Conservation (phyloP, 2,797 vertebrate species). For the Anableps anableps region DNA sequence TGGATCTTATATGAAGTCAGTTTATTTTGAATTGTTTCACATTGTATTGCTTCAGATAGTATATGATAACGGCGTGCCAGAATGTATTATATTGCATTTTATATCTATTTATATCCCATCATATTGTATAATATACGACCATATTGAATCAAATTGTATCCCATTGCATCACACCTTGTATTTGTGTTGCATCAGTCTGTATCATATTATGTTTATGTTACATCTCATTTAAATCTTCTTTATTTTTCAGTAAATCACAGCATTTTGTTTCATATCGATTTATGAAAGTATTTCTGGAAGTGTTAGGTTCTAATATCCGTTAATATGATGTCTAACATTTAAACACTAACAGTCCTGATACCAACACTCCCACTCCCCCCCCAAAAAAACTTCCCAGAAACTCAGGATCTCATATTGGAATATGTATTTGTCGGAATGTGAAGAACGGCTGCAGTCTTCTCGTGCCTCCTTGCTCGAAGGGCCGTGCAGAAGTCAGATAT, state of each 20-base stretch:
- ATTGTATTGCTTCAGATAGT: neutral
- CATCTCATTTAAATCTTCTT: neutral
- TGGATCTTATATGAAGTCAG: neutral
- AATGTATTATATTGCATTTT: too few species aligned
- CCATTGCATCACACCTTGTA: neutral
- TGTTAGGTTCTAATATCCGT: neutral
- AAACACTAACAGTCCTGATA: too few species aligned
- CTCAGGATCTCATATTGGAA: slow-evolving; percentile 40
- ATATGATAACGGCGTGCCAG: neutral
- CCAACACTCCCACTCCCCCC: too few species aligned
- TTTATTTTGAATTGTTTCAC: neutral
- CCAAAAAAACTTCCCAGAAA: neutral
- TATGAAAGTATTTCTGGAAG: neutral
- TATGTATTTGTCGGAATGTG: slow-evolving; percentile 51
- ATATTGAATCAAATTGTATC: neutral
- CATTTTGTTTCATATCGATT: neutral
- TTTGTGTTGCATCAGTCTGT: neutral
- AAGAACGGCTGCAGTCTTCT: slow-evolving; percentile 30
- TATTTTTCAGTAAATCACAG: neutral
- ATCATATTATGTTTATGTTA: neutral
- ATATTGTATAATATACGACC: too few species aligned
- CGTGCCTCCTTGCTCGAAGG: slow-evolving; percentile 40
- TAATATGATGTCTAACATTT: neutral
- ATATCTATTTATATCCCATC: too few species aligned
- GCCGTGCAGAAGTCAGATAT: slow-evolving; percentile 68